A percentile compares a stretch with the other conserved stretches of the same genome.
Evolutionary conservation across 1,140 invertebrate genomes (phyloP).

Genomic region (Heliconius hewitsoni): DNA sequence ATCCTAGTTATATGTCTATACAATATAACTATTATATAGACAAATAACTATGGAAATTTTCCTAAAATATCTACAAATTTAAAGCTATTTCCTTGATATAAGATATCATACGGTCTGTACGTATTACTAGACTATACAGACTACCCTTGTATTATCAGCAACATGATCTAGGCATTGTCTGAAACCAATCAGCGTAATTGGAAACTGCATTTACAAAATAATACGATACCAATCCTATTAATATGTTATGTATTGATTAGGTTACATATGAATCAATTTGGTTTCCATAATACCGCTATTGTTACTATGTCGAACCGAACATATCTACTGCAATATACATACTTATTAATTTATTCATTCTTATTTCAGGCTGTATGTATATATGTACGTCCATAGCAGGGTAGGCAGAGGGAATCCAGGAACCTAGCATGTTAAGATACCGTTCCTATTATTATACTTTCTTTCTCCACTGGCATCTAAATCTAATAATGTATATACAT

Average conservation of each 20-base stretch:
- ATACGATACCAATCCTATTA: background rate
- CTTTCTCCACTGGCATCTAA: too few relatives aligned
- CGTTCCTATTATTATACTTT: too few relatives aligned
- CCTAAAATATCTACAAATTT: background rate
- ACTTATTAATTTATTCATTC: too few relatives aligned
- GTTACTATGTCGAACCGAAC: too few relatives aligned
- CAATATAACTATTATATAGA: background rate
- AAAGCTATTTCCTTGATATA: background rate
- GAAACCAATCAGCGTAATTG: slow-evolving; percentile 38
- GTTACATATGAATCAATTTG: background rate
- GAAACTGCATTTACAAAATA: slow-evolving; percentile 26
- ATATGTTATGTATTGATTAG: background rate
- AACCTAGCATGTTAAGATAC: too few relatives aligned
- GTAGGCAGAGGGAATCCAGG: too few relatives aligned
- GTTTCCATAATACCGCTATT: background rate
- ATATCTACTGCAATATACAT: too few relatives aligned
- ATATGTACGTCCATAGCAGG: too few relatives aligned
- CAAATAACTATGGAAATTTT: too few relatives aligned
- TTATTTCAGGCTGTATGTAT: too few relatives aligned
- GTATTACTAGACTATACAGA: background rate
- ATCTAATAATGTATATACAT: too few relatives aligned
- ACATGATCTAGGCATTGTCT: slow-evolving; percentile 35
- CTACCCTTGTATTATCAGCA: slow-evolving; percentile 15
- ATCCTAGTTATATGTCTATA: background rate
- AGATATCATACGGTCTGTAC: background rate